Base-by-base conservation (phyloP, 1,140 invertebrate species). In the Zaprionus camerounensis region DNA sequence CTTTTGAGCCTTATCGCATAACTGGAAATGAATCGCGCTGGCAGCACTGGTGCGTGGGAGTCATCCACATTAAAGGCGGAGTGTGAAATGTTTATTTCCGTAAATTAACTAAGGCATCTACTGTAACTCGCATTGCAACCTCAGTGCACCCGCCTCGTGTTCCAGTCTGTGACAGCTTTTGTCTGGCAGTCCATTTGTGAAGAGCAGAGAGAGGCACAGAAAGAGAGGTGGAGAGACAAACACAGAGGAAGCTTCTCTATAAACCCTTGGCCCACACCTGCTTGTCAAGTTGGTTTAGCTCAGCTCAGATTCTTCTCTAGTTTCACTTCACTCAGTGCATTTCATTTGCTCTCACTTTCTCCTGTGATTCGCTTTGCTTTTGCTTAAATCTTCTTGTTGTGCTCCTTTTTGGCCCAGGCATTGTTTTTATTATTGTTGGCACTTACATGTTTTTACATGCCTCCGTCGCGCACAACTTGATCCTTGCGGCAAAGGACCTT, bases 1-100 rank as follows among this genome's bases (percentile, higher is more conserved):
- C 65, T 78, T 63, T 73, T 66, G n/a, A 61, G 78, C 62, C 80
- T 87, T 87, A 87, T 87, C 83, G 79, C 80, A 78, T 81, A 61
- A 64, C 73, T 78, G 68, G 55, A 76, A 78, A 82, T 70, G 77
- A 62, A 68, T 56, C 68, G 67, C 55, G 31, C 61, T 24, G 36
- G 36, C 24, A 36, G 24, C 58, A 41, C 24, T 36, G 26, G 2
- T 15, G 17, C 17, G 49, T 34, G 15, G 57, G 51, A 71, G 51
- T 22, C 41, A 28, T 38, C 26, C 44, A 41, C 63, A 59, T 80
- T 82, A 82, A 81, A 82, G 82, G 56, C 69, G 67, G 57, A 76
- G 78, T 85, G 82, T 71, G 74, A 82, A 87, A 76, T 80, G 77
- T 80, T 83, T 86, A 83, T 88, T 86, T 86, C 77, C 83, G 64